Conservation (phyloP, 1,140 invertebrate species). For the Bombus cullumanus region DNA sequence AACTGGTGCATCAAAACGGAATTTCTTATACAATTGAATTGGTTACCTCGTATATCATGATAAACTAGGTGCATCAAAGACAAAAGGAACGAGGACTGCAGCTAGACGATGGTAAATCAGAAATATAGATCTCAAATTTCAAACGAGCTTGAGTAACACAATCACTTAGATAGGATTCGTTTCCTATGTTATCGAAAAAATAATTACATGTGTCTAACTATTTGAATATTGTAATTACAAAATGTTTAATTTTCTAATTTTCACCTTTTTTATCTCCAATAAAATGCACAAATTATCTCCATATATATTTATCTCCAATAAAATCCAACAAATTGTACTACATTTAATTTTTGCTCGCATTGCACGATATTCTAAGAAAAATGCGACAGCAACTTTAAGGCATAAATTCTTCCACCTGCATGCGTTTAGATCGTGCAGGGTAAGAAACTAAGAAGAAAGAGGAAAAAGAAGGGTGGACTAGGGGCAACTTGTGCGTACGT, state of each 20-base stretch:
- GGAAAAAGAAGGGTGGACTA: not conserved
- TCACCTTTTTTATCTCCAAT: not conserved
- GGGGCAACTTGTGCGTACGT: conserved; percentile 10
- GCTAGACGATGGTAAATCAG: not conserved
- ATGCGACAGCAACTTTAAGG: not conserved
- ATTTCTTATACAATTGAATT: not conserved
- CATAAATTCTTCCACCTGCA: not conserved
- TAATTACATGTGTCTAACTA: not conserved
- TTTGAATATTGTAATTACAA: not conserved
- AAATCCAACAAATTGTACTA: not conserved
- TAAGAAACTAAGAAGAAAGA: not conserved
- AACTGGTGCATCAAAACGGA: not conserved
- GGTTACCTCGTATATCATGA: not conserved
- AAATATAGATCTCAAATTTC: not conserved
- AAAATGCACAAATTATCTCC: not conserved
- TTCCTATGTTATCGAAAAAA: not conserved
- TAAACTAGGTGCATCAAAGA: not conserved
- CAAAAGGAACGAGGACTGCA: not conserved
- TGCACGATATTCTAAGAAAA: not conserved
- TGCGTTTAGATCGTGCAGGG: not conserved
- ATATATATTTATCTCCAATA: not conserved
- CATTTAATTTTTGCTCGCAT: not conserved
- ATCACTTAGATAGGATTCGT: not conserved
- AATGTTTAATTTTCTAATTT: not conserved
- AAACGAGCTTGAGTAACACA: not conserved